Evolutionary conservation across 1,140 invertebrate genomes (phyloP), one percentile per base, ranked within the genome.

Genomic region (Papilio aristodemus): DNA sequence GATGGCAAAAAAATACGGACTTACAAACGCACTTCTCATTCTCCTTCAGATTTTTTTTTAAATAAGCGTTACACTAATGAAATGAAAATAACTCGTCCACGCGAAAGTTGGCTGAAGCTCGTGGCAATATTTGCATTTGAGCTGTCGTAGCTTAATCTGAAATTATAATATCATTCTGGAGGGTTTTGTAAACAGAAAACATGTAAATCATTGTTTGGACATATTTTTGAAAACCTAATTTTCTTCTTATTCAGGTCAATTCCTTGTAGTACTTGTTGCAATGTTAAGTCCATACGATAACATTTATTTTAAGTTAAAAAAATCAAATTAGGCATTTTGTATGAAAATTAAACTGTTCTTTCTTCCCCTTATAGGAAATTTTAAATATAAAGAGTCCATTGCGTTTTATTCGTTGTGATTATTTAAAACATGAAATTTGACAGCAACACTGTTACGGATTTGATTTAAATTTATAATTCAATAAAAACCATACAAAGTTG

Each of bases 71-170:
- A 17, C 4, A 4, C 4, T 22, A 3, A 25, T 3, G 22, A 54
- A 54, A 19, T 54, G 46, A 22, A 46, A 46, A 54, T 54, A 54
- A 22, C 46, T 54, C 46, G 19, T 54, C 46, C 19, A 25, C 11
- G 46, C 46, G 46, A 54, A 22, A 54, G 19, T 54, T 54, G 4
- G 0, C 19, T 54, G 46, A 54, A 6, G 46, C 19, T 9, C 22
- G 46, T 54, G 19, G 9, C 46, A 54, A 54, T 54, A 54, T 54
- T 54, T 54, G 46, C 46, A 54, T 54, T 54, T 54, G 46, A 10
- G 46, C 46, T 54, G 19, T 54, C 22, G 19, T 11, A 9, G 17
- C 46, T 54, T 54, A 54, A 54, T 54, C 46, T 54, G 19, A 17
- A 54, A 54, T 54, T 54, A 54, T 54, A 54, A 54, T 54, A 54